phyloP scores from a whole-genome alignment of 2,797 vertebrate genomes.

The Cynopterus sphinx region DNA sequence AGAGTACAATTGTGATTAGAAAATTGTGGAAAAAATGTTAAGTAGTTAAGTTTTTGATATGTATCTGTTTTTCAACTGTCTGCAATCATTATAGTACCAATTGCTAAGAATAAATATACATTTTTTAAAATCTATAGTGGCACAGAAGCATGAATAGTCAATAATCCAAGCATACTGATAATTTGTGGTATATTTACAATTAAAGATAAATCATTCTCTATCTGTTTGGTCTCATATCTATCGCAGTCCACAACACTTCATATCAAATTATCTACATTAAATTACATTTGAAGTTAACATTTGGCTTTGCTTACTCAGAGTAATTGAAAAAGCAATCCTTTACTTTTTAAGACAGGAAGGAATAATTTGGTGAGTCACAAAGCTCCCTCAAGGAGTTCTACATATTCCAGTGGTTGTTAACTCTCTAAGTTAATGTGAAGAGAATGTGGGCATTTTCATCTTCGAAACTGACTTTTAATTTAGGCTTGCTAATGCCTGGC shows the following conservation, averaged over 20 bases:
- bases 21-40: background rate
- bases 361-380: background rate
- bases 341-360: background rate
- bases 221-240: background rate
- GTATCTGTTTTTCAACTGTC: background rate
- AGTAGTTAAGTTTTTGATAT: background rate
- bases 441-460: background rate
- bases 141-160: background rate
- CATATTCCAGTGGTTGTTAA: background rate
- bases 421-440: background rate
- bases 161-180: background rate
- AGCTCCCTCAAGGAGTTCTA: background rate
- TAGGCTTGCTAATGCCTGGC: background rate
- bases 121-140: background rate
- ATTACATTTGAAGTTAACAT: conserved; percentile 16
- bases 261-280: conserved; percentile 1
- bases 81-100: background rate
- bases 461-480: background rate
- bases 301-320: background rate
- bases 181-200: background rate
- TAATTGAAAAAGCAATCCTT: background rate
- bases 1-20: background rate
- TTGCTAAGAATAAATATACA: background rate
- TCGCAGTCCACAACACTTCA: background rate
- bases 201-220: conserved; percentile 7